A percentile compares a stretch with the other conserved stretches of the same genome.
phyloP scores from a whole-genome alignment of 2,888 invertebrate genomes.

The Erpobdella octoculata region DNA sequence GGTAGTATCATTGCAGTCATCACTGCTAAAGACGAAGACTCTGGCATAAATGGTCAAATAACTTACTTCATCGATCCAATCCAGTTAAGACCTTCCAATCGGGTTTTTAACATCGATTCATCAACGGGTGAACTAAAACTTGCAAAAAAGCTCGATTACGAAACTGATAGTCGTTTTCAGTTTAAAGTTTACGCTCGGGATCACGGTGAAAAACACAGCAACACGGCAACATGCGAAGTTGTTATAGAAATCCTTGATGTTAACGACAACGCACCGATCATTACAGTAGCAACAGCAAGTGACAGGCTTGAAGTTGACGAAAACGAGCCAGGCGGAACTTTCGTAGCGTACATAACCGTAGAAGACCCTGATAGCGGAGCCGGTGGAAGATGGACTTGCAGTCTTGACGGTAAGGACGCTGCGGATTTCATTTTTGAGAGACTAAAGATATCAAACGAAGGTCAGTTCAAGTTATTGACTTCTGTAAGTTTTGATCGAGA shows the following conservation, averaged over 20 bases:
- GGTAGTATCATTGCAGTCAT: slow-evolving; percentile 42
- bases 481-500: slow-evolving; percentile 33
- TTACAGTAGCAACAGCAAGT: slow-evolving; percentile 30
- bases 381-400: slow-evolving; percentile 45
- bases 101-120: slow-evolving; percentile 32
- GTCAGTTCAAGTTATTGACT: slow-evolving; percentile 35
- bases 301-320: slow-evolving; percentile 33
- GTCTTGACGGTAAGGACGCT: neutral
- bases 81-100: slow-evolving; percentile 36
- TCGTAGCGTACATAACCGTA: slow-evolving; percentile 46
- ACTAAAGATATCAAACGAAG: slow-evolving; percentile 14
- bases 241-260: slow-evolving; percentile 33
- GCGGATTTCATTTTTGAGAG: slow-evolving; percentile 27
- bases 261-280: slow-evolving; percentile 35
- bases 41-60: slow-evolving; percentile 40
- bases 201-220: slow-evolving; percentile 16
- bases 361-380: slow-evolving; percentile 45
- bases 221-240: slow-evolving; percentile 29
- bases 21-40: slow-evolving; percentile 44
- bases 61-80: slow-evolving; percentile 39
- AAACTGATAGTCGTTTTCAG: slow-evolving; percentile 21
- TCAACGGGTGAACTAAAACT: slow-evolving; percentile 33
- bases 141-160: slow-evolving; percentile 31
- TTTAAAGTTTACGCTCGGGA: slow-evolving; percentile 33
- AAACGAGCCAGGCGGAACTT: slow-evolving; percentile 41